Evolutionary conservation across 2,888 invertebrate species (phyloP), one percentile per base, ranked within the genome.

Genomic region (Myathropa florea): DNA sequence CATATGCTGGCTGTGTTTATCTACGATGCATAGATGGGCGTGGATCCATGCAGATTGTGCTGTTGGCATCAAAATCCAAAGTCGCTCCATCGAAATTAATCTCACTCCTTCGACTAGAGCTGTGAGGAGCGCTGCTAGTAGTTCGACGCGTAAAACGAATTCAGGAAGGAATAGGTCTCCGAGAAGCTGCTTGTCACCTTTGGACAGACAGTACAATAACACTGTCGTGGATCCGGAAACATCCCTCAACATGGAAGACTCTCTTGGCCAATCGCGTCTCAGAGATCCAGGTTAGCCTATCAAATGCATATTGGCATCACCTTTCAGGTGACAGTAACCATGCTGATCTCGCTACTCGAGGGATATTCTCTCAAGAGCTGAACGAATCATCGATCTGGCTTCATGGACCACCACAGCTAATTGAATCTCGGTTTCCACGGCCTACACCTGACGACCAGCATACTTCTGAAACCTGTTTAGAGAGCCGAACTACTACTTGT

Each of bases 331-430:
- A 83, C 24, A 72, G 88, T 4, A 91, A 91, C 63, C 90, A 91
- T 0, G 90, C 90, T 18, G 90, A 91, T 79, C 86, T 89, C 12
- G 88, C 89, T 3, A 90, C 90, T 0, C 64, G 91, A 57, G 91
- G 91, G 28, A 24, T 23, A 24, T 68, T n/a, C 28, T 2, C 36
- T 6, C 53, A 14, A 24, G 12, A 10, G 4, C 4, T 61, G 30
- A 10, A 1, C 30, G 28, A 14, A 61, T n/a, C 14, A 14, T 3
- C 1, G 4, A 0, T 39, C 14, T 39, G 39, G 39, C n/a, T 14
- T 3, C 14, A 39, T n/a, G 39, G n/a, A 39, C 39, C 39, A 14
- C 14, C 39, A n/a, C n/a, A n/a, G 14, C 39, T 39, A 39, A 39
- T 3, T 39, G n/a, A n/a, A 39, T 14, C 4, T 36, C 3, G 14